Percentiles rank a stretch among this genome's conserved stretches.
Conservation (phyloP, 2,113 vertebrate genomes). For the Boulengeromyrus knoepffleri region DNA sequence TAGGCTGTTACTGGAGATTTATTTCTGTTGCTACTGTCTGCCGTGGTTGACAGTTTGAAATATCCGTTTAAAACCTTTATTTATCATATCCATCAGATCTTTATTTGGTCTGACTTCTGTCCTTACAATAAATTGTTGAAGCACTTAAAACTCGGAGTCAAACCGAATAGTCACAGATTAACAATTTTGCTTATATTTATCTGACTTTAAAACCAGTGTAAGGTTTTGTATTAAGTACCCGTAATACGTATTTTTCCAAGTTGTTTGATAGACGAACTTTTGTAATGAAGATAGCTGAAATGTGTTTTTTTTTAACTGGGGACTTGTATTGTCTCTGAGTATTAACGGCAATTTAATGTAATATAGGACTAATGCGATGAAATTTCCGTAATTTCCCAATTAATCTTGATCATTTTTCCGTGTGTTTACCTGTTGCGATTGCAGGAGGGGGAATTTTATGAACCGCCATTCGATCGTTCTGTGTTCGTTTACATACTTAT, state of each 20-base stretch:
- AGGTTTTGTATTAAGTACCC: background rate
- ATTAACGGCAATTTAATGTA: background rate
- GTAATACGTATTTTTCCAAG: background rate
- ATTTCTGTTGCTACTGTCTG: background rate
- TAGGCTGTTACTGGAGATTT: background rate
- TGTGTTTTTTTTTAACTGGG: background rate
- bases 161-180: background rate
- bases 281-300: background rate
- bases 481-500: background rate
- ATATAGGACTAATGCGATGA: background rate
- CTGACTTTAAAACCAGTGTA: background rate
- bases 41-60: background rate
- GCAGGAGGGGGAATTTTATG: background rate
- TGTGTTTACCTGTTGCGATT: background rate
- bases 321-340: background rate
- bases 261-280: background rate
- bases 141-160: background rate
- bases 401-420: background rate
- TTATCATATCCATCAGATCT: background rate
- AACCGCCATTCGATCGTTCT: background rate
- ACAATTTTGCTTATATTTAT: background rate
- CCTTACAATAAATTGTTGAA: background rate
- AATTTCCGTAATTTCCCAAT: background rate
- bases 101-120: background rate
- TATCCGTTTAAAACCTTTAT: background rate